These are phyloP conservation scores for Chloroclystis v-ata DNA, from an alignment of 2,888 invertebrate genomes.

Conservation along the genomic window DNA sequence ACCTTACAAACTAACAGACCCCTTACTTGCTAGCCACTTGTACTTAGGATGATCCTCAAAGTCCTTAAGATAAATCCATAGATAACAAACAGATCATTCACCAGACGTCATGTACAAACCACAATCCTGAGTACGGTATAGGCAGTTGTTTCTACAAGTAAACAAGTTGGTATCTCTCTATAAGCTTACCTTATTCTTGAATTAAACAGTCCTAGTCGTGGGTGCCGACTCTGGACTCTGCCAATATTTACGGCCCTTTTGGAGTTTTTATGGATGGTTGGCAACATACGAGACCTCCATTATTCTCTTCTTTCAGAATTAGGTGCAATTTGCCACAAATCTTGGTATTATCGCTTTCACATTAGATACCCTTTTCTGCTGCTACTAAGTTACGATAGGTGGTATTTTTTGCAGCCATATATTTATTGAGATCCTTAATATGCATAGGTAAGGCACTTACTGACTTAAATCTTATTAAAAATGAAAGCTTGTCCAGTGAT, in stretches of 20 bases:
- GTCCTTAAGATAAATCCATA: not conserved
- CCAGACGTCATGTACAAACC: not conserved
- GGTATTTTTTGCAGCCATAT: not conserved
- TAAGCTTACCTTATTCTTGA: not conserved
- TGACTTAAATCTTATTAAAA: no score
- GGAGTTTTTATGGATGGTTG: conserved; percentile 23
- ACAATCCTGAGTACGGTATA: not conserved
- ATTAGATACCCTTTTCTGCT: not conserved
- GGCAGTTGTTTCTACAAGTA: no score
- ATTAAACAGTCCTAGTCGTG: not conserved
- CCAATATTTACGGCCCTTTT: conserved; percentile 26
- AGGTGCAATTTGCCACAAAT: conserved; percentile 15
- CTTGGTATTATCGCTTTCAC: conserved; percentile 9
- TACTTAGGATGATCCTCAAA: conserved; percentile 1
- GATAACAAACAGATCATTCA: not conserved
- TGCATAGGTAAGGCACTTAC: no score
- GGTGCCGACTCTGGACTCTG: conserved; percentile 7
- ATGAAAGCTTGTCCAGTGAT: not conserved
- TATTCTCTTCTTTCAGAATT: conserved; percentile 21
- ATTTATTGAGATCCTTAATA: no score
- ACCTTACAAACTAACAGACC: not conserved
- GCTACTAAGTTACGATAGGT: not conserved
- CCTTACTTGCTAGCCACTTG: not conserved
- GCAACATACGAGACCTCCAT: conserved; percentile 19
- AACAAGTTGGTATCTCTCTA: not conserved